Base-by-base conservation (phyloP, 1,140 invertebrate species). In the Holotrichia oblita region DNA sequence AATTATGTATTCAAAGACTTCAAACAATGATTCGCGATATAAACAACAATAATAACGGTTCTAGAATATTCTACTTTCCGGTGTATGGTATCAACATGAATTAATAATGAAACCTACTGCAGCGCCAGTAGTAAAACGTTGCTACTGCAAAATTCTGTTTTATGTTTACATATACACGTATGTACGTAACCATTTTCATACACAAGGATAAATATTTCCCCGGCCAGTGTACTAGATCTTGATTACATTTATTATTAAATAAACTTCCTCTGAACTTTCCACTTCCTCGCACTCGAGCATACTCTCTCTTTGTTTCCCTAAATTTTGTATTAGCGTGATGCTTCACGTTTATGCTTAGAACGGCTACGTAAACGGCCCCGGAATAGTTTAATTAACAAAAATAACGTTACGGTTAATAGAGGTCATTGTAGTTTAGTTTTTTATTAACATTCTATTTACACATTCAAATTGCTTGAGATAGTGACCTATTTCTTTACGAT, bases 171-270 rank as follows among this genome's bases (percentile, higher is more conserved):
- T 20, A 64, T 10, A 64, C 24, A 24, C 24, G 22, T 64, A 64
- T 14, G 6, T 64, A 64, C 61, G 10, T 10, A 64, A 20, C 17
- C 22, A 27, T 64, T 6, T 27, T 22, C 61, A 22, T 64, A 8
- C 61, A 22, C 14, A 27, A 9, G 61, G 17, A 20, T 64, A 17
- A 22, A 64, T 64, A 64, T 64, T 64, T 64, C 17, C 61, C 22
- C 7, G 17, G 17, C n/a, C 24, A 9, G 8, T 24, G 24, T 64
- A 64, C 61, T 64, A 64, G 7, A 64, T 64, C 24, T 64, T 64
- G 61, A 64, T 64, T 64, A 64, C 17, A 64, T 64, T 64, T 64
- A 64, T 64, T 64, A 64, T 64, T 64, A 64, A 64, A 64, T 17
- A 64, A 20, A 27, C 61, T n/a, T n/a, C n/a, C n/a, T n/a, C n/a